phyloP scores from a whole-genome alignment of 2,797 vertebrate genomes.

The Chiloscyllium punctatum region DNA sequence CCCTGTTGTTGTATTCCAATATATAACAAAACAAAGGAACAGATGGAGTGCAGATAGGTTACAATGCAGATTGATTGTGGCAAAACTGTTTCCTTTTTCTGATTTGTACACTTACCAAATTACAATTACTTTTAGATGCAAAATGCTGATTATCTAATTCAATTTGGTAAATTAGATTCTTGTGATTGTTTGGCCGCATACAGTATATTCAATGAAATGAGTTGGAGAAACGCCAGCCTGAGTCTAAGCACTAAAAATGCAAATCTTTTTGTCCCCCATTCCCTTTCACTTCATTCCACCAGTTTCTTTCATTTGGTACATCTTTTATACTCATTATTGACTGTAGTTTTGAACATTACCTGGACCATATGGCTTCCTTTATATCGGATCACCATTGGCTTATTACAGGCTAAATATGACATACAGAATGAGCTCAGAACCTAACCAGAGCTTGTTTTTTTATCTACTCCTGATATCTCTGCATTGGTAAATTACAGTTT shows the following conservation, averaged over 20 bases:
- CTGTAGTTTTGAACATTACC: neutral
- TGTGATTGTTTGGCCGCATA: neutral
- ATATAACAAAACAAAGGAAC: slow-evolving; percentile 2
- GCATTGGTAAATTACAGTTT: neutral
- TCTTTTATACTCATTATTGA: neutral
- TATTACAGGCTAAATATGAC: neutral
- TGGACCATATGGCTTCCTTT: neutral
- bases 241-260: neutral
- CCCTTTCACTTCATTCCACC: neutral
- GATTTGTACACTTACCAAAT: neutral
- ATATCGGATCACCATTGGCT: neutral
- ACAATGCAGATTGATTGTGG: neutral
- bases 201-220: neutral
- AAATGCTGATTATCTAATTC: slow-evolving; percentile 15
- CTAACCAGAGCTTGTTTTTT: neutral
- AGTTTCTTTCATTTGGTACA: neutral
- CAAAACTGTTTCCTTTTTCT: slow-evolving; percentile 9
- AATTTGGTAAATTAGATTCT: slow-evolving; percentile 2
- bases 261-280: neutral
- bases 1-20: neutral
- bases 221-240: neutral
- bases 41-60: slow-evolving; percentile 7
- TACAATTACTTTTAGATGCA: neutral
- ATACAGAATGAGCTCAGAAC: neutral
- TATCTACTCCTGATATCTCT: neutral